Conservation (phyloP, 2,113 vertebrate genomes). For the Empidonax traillii region DNA sequence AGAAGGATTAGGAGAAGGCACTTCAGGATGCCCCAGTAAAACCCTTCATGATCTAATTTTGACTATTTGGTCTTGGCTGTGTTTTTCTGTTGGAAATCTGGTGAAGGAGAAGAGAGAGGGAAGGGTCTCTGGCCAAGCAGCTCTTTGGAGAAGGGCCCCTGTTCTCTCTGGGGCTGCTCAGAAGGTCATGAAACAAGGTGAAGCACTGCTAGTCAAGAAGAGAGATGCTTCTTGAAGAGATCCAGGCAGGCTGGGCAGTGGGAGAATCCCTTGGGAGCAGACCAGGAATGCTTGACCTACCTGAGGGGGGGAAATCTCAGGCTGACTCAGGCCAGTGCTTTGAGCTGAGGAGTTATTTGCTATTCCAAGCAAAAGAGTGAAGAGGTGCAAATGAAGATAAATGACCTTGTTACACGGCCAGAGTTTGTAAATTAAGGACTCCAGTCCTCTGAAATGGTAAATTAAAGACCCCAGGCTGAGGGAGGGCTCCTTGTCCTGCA, state of each 20-base stretch:
- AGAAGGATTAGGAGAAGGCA: not conserved
- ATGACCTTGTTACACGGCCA: not conserved
- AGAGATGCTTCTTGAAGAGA: not conserved
- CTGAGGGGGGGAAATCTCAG: not conserved
- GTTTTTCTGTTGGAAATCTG: not conserved
- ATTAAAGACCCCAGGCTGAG: not conserved
- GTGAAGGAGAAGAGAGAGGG: not conserved
- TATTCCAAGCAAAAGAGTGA: not conserved
- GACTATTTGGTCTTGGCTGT: not conserved
- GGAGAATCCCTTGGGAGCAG: not conserved
- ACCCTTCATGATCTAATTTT: not conserved
- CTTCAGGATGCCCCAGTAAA: not conserved
- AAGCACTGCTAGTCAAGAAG: not conserved
- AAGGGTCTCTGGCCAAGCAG: not conserved
- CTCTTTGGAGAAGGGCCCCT: not conserved
- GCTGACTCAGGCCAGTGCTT: not conserved
- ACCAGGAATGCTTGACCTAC: not conserved
- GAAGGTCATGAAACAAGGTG: not conserved
- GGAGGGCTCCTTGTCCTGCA: not conserved
- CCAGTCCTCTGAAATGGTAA: not conserved
- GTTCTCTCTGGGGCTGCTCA: not conserved
- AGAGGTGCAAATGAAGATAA: not conserved
- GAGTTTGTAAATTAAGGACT: not conserved
- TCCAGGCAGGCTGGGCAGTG: not conserved
- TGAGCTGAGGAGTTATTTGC: not conserved